Base-by-base conservation (phyloP, 2,797 vertebrate species). In the Coranthus polyacanthus region DNA sequence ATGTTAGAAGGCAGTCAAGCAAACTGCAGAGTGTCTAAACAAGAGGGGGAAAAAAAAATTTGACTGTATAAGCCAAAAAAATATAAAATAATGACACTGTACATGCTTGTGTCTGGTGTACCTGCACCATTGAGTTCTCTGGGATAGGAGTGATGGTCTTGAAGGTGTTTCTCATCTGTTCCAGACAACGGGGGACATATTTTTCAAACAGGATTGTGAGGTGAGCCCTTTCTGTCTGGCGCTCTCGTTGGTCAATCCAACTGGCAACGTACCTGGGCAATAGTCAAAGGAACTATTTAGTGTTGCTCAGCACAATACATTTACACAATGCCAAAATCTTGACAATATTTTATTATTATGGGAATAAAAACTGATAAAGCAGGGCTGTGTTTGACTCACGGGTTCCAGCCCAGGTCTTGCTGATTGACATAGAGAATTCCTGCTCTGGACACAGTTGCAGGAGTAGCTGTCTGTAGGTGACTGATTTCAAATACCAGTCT, bases 151-250 rank as follows among this genome's bases (percentile, higher is more conserved):
- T 95, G 72, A 96, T 84, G n/a, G 93, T 93, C 83, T 93, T 96
- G 78, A 95, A 93, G 13, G 86, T 91, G 55, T 77, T 93, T 89
- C 89, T 94, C 82, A 96, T 93, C 82, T 95, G 92, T 55, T 97
- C 94, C 9, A 97, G 79, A 83, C 94, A 96, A 0, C 78, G 83
- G 32, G 92, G 94, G 44, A 96, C 50, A 11, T 96, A 96, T 87
- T 97, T 97, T 83, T 96, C 95, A 89, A 96, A 97, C 36, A 98
- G 86, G 81, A 97, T 94, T 7, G 93, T 95, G 69, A 96, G 92
- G 73, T 96, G 95, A 56, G 94, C 94, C 76, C 93, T 95, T 89
- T 97, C 89, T 1, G 95, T 95, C 73, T 96, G 94, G 9, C 93
- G 84, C 46, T 62, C 79, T 58, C 95, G 90, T 78, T 86, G 91